A percentile compares a stretch with the other conserved stretches of the same genome.
Conservation (phyloP, 2,888 invertebrate species). For the Cataglyphis livida region DNA sequence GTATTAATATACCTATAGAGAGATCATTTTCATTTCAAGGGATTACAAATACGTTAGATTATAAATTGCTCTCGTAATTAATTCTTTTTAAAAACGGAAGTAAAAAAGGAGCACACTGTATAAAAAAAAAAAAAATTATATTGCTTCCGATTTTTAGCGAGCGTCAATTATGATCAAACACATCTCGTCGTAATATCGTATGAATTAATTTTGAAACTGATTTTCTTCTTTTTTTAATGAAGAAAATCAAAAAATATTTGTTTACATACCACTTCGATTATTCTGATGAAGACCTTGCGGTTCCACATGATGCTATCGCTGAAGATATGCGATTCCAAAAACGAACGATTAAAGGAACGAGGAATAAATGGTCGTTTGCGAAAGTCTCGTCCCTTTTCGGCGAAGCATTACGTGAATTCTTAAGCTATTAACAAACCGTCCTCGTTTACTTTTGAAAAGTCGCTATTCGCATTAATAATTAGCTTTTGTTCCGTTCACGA, state of each 20-base stretch:
- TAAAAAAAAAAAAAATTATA: not conserved
- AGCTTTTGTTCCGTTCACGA: not conserved
- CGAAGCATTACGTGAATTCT: conserved; percentile 63
- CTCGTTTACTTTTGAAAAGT: conserved; percentile 42
- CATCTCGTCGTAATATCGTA: not conserved
- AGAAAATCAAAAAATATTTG: not conserved
- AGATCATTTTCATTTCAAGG: not conserved
- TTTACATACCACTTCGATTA: conserved; percentile 83
- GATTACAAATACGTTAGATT: not conserved
- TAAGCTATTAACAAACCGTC: conserved; percentile 53
- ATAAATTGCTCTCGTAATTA: not conserved
- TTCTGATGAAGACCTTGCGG: conserved; percentile 83
- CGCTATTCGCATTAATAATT: conserved; percentile 17
- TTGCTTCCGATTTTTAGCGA: not conserved
- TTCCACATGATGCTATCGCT: conserved; percentile 81
- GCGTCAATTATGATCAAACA: not conserved
- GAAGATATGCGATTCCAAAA: not conserved
- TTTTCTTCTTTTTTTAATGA: not conserved
- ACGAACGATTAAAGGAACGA: conserved; percentile 38
- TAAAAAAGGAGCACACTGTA: not conserved
- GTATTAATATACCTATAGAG: not conserved
- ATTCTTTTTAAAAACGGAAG: not conserved
- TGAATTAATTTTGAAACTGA: not conserved
- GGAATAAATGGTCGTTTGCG: conserved; percentile 44
- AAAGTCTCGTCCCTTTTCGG: conserved; percentile 56